Conservation (phyloP, 2,888 invertebrate genomes). For the Pseudococcus jackbeardsleyi region DNA sequence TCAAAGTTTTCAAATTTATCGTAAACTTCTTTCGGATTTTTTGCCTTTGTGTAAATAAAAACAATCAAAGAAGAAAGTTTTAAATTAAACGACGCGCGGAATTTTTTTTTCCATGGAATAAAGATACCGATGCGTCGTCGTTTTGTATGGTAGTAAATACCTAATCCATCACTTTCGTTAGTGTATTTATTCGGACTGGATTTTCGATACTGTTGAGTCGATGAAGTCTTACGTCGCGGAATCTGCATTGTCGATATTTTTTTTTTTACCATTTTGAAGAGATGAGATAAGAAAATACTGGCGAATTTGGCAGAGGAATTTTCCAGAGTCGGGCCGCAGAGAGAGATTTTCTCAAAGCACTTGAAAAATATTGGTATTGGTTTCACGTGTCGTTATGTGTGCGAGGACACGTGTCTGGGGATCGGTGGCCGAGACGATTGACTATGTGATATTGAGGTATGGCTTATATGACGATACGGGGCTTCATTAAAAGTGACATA, state of each 20-base stretch:
- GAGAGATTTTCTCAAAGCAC: too few relatives aligned
- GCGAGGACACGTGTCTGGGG: too few relatives aligned
- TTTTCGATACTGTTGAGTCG: neutral
- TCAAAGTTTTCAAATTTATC: conserved; percentile 11
- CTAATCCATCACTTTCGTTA: conserved; percentile 9
- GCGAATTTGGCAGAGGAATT: too few relatives aligned
- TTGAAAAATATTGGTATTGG: too few relatives aligned
- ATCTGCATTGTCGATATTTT: too few relatives aligned
- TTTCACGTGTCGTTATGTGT: too few relatives aligned
- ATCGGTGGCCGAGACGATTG: neutral
- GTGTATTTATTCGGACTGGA: neutral
- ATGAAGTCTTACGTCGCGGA: neutral
- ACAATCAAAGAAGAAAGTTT: conserved; percentile 28
- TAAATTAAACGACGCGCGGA: conserved; percentile 21
- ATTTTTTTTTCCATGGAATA: neutral
- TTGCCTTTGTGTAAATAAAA: neutral
- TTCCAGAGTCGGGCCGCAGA: too few relatives aligned
- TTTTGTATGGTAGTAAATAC: neutral
- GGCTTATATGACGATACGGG: neutral
- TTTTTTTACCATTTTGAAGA: too few relatives aligned
- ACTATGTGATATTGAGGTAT: neutral
- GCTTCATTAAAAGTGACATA: neutral
- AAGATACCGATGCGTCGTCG: neutral
- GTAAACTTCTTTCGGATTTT: neutral
- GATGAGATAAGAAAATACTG: too few relatives aligned